Evolutionary conservation across 2,797 vertebrate genomes (phyloP), one percentile per base, ranked within the genome.

Genomic region (Acipenser oxyrinchus): DNA sequence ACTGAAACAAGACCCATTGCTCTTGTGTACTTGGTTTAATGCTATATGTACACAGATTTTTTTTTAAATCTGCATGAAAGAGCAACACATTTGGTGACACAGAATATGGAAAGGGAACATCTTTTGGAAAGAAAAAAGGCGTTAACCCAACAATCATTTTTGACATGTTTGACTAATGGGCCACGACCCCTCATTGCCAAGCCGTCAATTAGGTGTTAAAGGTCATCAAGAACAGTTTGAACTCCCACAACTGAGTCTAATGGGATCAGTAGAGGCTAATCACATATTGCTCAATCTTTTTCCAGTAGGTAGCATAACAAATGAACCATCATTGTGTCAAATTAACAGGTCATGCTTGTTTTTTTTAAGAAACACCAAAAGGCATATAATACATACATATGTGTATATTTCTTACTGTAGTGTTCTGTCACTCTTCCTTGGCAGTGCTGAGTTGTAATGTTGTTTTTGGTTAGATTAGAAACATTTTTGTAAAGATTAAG

Each of bases 401-500:
- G 8, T 53, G 12, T 53, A 12, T 53, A 53, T 53, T 53, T 53
- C 2, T 53, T 53, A 9, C 50, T 10, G 6, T 15, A 10, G 6
- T 48, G 10, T 57, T 65, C 49, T 57, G 64, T 37, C 11, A 58
- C 11, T 15, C 11, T 58, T 58, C 11, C 11, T 11, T 12, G 55
- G 6, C 55, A 58, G 10, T 1, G 37, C 5, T 37, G 37, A 5
- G 37, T 37, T 37, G 37, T 37, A 37, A 37, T 37, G 37, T 37
- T 4, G 37, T 37, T 37, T 37, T 37, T 55, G 37, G 64, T 57
- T 48, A 18, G 15, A 65, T 15, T 66, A 67, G 71, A 66, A 52
- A 62, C 52, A 74, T 76, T 74, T 80, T 74, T 76, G 62, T 68
- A 66, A 78, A 74, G 83, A 84, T 79, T 74, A 81, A 84, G 79